Percentiles rank a stretch among this genome's conserved stretches.
Evolutionary conservation across 2,888 invertebrate genomes (phyloP).

Genomic region (Chirona hameri): DNA sequence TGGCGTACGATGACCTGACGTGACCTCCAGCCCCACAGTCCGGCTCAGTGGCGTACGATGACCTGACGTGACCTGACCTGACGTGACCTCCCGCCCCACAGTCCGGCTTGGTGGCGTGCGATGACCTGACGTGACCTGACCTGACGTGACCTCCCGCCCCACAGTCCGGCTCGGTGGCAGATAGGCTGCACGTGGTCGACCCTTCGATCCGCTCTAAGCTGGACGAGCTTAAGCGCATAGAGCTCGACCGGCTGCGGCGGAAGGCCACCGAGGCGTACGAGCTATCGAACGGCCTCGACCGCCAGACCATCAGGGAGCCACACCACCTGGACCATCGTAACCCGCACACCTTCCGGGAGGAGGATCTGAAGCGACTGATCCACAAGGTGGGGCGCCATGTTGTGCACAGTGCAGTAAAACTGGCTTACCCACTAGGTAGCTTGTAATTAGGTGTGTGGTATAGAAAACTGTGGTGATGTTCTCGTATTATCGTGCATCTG

Average conservation of each 20-base stretch:
- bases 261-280: slow-evolving; percentile 64
- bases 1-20: slow-evolving; percentile 57
- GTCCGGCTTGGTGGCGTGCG: background rate
- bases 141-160: slow-evolving; percentile 40
- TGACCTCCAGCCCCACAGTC: slow-evolving; percentile 55
- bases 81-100: too few species aligned
- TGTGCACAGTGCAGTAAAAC: too few species aligned
- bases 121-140: background rate
- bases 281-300: slow-evolving; percentile 33
- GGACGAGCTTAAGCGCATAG: slow-evolving; percentile 88
- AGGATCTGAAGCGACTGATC: slow-evolving; percentile 88
- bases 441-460: too few species aligned
- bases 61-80: too few species aligned
- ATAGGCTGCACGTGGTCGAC: slow-evolving; percentile 81
- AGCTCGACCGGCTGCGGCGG: slow-evolving; percentile 74
- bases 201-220: slow-evolving; percentile 80
- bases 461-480: too few species aligned
- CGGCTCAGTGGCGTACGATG: slow-evolving; percentile 71
- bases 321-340: slow-evolving; percentile 83
- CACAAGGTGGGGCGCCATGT: slow-evolving; percentile 54
- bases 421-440: too few species aligned
- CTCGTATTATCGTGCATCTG: too few species aligned
- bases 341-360: slow-evolving; percentile 88
- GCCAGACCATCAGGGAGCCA: slow-evolving; percentile 41
- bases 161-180: slow-evolving; percentile 85